Evolutionary conservation across 2,797 vertebrate species (phyloP).

Genomic region (Odontamblyopus rebecca): DNA sequence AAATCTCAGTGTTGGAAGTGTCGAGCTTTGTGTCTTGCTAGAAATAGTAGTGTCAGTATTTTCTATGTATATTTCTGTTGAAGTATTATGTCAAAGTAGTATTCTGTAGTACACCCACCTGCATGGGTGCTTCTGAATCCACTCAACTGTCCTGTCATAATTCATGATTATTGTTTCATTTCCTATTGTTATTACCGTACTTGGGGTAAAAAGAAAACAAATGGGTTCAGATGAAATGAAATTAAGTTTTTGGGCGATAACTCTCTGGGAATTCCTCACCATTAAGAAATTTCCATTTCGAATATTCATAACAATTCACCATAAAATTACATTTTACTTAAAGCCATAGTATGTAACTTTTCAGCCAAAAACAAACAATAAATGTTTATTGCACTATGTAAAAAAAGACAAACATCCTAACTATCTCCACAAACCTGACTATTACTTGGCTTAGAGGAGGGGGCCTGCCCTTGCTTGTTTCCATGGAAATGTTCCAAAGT

Average conservation of each 20-base stretch:
- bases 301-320: neutral
- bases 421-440: too few species aligned
- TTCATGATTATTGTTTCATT: constrained; percentile 62
- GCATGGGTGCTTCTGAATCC: constrained; percentile 38
- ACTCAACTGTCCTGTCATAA: constrained; percentile 39
- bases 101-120: constrained; percentile 33
- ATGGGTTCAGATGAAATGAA: neutral
- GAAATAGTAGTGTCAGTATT: constrained; percentile 37
- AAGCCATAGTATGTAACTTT: too few species aligned
- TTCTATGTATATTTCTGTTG: constrained; percentile 46
- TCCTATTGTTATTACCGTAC: constrained; percentile 67
- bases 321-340: neutral
- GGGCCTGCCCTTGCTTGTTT: too few species aligned
- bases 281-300: neutral
- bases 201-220: neutral
- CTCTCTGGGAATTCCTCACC: neutral
- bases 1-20: constrained; percentile 66
- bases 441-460: too few species aligned
- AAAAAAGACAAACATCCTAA: too few species aligned
- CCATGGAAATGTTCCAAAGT: too few species aligned
- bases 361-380: too few species aligned
- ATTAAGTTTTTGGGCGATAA: neutral
- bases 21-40: constrained; percentile 40
- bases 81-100: constrained; percentile 33
- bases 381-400: too few species aligned